Conservation (phyloP, 2,113 vertebrate species). For the Pygoscelis adeliae region DNA sequence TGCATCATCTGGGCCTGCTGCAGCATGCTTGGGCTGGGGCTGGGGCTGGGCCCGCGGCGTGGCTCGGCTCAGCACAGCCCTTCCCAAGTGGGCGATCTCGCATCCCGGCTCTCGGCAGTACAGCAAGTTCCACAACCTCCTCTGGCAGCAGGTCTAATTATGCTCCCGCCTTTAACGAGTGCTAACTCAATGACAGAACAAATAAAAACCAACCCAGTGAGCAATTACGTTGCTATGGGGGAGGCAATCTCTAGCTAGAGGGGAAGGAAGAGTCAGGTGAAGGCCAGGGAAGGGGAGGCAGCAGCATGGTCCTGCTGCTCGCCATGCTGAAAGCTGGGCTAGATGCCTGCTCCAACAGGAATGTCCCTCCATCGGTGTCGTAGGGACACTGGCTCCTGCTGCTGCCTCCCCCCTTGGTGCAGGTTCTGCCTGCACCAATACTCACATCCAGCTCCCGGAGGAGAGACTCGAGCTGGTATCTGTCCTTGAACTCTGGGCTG, state of each 20-base stretch:
- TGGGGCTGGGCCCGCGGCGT: neutral
- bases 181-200: slow-evolving; percentile 6
- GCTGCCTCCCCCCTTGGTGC: neutral
- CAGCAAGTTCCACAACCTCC: neutral
- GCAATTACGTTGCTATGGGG: slow-evolving; percentile 29
- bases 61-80: neutral
- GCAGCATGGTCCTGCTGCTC: neutral
- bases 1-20: neutral
- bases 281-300: neutral
- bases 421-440: neutral
- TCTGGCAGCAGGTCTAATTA: slow-evolving; percentile 27
- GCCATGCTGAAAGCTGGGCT: neutral
- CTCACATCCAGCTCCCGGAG: slow-evolving; percentile 89
- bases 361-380: rapidly evolving
- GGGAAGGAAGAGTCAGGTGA: neutral
- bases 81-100: neutral
- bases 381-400: neutral
- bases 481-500: slow-evolving; percentile 93
- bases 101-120: neutral
- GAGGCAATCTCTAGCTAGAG: slow-evolving; percentile 38
- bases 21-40: neutral
- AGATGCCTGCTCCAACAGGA: neutral
- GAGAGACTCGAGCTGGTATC: slow-evolving; percentile 89
- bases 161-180: neutral
- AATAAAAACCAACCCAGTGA: slow-evolving; percentile 43